phyloP scores from a whole-genome alignment of 1,140 invertebrate species.

The Panagrolaimus sp. region DNA sequence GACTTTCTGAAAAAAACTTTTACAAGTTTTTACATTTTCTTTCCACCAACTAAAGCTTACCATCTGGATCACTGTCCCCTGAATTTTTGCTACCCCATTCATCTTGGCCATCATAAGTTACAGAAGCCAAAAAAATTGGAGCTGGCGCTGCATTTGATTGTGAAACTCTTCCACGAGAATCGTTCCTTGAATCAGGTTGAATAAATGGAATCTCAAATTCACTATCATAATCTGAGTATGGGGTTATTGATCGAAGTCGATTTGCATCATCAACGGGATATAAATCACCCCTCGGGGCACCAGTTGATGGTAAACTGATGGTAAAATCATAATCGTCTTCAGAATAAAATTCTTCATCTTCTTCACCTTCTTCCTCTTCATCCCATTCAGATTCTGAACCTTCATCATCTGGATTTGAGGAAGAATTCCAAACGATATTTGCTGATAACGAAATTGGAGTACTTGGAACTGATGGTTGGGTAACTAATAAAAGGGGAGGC shows the following conservation, averaged over 20 bases:
- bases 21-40: not conserved
- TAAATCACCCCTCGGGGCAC: conserved; percentile 14
- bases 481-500: conserved; percentile 13
- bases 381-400: conserved; percentile 15
- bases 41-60: not conserved
- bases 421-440: conserved; percentile 17
- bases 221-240: conserved; percentile 11
- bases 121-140: conserved; percentile 57
- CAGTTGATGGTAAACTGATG: conserved; percentile 1
- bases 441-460: conserved; percentile 15
- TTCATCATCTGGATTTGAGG: not conserved
- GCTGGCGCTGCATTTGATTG: conserved; percentile 40
- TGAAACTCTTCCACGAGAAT: conserved; percentile 28
- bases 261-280: not conserved
- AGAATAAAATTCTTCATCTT: conserved; percentile 22
- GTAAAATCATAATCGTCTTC: not conserved
- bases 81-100: conserved; percentile 41
- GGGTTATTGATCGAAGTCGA: conserved; percentile 2
- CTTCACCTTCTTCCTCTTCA: conserved; percentile 17
- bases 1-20: no score
- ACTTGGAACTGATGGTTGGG: conserved; percentile 17
- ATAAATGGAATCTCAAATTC: conserved; percentile 22
- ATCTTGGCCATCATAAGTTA: conserved; percentile 52
- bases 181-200: not conserved
- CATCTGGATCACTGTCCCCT: conserved; percentile 33